These are phyloP conservation scores for Opisthograptis luteolata DNA, from an alignment of 2,888 invertebrate species.

Conservation along the genomic window DNA sequence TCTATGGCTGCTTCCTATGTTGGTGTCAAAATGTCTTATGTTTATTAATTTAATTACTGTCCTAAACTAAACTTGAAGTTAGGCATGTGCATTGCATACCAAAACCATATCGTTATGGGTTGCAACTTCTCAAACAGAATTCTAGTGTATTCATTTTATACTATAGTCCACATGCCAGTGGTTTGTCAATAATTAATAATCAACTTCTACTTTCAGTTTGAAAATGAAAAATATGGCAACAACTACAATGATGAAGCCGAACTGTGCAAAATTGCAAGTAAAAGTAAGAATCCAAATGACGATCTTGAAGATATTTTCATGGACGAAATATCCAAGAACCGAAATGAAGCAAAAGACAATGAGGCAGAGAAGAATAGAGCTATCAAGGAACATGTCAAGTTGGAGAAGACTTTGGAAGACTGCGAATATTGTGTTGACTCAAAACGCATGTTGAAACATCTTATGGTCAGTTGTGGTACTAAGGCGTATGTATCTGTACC, in stretches of 20 bases:
- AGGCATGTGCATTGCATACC: too few species aligned
- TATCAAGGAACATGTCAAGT: constrained; percentile 88
- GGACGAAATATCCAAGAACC: constrained; percentile 88
- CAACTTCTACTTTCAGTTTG: constrained; percentile 83
- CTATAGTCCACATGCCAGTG: too few species aligned
- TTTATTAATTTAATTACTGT: too few species aligned
- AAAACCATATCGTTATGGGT: too few species aligned
- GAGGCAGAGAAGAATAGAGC: constrained; percentile 86
- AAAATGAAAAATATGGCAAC: constrained; percentile 91
- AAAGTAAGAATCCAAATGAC: constrained; percentile 86
- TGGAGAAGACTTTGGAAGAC: constrained; percentile 89
- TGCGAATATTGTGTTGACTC: constrained; percentile 94
- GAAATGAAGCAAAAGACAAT: constrained; percentile 85
- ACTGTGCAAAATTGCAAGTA: constrained; percentile 89
- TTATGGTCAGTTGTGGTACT: constrained; percentile 91
- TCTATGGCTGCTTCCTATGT: too few species aligned
- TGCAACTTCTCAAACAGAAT: too few species aligned
- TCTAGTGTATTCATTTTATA: too few species aligned
- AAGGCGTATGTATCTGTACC: constrained; percentile 95
- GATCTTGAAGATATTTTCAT: constrained; percentile 95
- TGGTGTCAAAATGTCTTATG: too few species aligned
- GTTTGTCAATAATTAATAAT: not conserved
- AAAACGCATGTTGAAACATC: constrained; percentile 91
- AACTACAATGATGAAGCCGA: constrained; percentile 92
- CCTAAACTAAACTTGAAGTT: too few species aligned